A percentile compares a stretch with the other conserved stretches of the same genome.
These are phyloP conservation scores for Hirtodrosophila trivittata DNA, from an alignment of 2,888 invertebrate genomes.

Conservation along the genomic window DNA sequence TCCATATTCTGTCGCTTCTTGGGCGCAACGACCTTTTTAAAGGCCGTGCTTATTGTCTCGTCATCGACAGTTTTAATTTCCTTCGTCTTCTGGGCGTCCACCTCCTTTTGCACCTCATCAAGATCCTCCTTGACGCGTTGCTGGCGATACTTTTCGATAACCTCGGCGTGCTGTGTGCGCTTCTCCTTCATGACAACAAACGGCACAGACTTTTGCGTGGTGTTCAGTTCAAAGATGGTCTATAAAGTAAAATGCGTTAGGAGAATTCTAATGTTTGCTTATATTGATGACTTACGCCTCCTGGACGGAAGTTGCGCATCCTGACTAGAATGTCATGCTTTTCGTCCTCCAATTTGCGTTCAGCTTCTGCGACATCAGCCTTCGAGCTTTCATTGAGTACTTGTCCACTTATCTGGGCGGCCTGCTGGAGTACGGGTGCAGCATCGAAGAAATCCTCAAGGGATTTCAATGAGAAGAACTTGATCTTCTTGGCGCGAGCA, in stretches of 20 bases:
- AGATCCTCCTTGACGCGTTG: constrained; percentile 80
- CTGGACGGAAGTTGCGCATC: constrained; percentile 82
- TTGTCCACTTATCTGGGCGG: constrained; percentile 76
- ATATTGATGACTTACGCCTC: constrained; percentile 71
- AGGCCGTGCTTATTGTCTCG: constrained; percentile 86
- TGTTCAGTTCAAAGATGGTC: constrained; percentile 96
- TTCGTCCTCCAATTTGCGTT: constrained; percentile 76
- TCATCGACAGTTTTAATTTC: constrained; percentile 84
- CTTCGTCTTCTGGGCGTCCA: constrained; percentile 38
- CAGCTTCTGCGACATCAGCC: constrained; percentile 65
- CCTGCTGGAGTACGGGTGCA: constrained; percentile 81
- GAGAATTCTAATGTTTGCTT: background rate
- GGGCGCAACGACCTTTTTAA: constrained; percentile 86
- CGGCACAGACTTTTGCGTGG: constrained; percentile 90
- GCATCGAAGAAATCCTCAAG: constrained; percentile 80
- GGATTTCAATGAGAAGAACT: constrained; percentile 87
- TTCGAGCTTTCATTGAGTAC: constrained; percentile 85
- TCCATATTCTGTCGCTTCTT: constrained; percentile 85
- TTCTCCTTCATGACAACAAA: constrained; percentile 95
- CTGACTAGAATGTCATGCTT: constrained; percentile 81
- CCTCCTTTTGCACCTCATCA: constrained; percentile 67
- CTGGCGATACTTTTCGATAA: constrained; percentile 84
- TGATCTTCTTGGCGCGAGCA: constrained; percentile 90
- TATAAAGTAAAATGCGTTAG: constrained; percentile 27
- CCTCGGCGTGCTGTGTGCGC: constrained; percentile 88